Percentiles rank a stretch among this genome's conserved stretches.
Conservation (phyloP, 2,888 invertebrate genomes). For the Orthonychiurus folsomi region DNA sequence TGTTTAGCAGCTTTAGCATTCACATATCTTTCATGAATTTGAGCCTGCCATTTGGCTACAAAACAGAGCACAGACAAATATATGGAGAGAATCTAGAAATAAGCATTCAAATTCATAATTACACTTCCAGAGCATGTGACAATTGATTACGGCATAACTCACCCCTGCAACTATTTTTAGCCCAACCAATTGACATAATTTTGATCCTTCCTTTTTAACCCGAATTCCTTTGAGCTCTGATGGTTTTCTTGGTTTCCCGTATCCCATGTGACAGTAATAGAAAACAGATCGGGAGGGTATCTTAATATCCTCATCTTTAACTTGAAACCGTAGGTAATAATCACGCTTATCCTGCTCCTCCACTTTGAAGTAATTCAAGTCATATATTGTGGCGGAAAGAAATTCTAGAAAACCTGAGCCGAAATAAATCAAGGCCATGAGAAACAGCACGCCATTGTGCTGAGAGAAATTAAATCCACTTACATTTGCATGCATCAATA, state of each 20-base stretch:
- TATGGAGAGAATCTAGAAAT: not conserved
- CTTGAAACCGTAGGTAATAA: not conserved
- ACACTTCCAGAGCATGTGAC: no score
- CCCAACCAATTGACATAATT: constrained; percentile 2
- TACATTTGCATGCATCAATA: no score
- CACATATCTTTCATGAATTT: not conserved
- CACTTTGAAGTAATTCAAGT: not conserved
- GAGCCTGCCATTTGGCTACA: not conserved
- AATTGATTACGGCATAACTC: not conserved
- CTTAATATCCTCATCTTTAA: not conserved
- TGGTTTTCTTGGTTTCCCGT: not conserved
- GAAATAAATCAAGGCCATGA: not conserved
- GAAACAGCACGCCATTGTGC: not conserved
- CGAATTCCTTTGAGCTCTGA: not conserved
- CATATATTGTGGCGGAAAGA: not conserved
- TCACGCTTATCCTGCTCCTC: not conserved
- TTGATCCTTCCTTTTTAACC: not conserved
- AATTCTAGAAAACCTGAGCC: not conserved
- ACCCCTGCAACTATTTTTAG: not conserved
- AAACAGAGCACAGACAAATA: not conserved
- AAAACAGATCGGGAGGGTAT: not conserved
- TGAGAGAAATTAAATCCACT: not conserved
- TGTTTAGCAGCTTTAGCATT: not conserved
- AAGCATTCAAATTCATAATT: not conserved
- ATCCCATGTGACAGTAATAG: constrained; percentile 2